Conservation (phyloP, 37 sponge, comb jelly and placozoan genomes). For the Halisarca cf. caerulea region DNA sequence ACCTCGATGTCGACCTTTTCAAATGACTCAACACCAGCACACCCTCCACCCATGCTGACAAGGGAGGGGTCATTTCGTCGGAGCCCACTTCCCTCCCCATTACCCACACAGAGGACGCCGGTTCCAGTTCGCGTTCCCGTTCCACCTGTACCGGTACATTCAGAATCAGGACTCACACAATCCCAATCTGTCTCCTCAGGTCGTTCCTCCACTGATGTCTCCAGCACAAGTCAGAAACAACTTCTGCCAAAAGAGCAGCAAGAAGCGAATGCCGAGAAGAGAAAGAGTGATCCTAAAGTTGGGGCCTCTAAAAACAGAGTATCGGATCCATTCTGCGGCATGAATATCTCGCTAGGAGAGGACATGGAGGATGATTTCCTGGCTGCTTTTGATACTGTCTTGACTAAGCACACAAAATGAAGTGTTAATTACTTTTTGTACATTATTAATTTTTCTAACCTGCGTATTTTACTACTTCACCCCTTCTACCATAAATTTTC, state of each 20-base stretch:
- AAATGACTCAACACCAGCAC: background rate
- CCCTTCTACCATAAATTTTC: no score
- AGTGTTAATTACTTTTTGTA: no score
- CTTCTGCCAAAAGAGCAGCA: background rate
- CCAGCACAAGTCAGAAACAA: background rate
- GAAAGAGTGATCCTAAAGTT: background rate
- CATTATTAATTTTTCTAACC: no score
- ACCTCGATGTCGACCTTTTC: background rate
- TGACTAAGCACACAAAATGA: background rate
- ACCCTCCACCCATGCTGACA: background rate
- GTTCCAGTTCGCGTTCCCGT: conserved; percentile 1
- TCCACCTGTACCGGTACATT: conserved; percentile 1
- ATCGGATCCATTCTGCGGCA: conserved; percentile 2
- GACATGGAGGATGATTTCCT: conserved; percentile 15
- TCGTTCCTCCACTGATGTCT: background rate
- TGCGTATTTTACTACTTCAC: no score
- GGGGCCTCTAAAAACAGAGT: background rate
- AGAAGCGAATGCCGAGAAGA: background rate
- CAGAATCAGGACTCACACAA: background rate
- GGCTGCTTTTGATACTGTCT: conserved; percentile 18
- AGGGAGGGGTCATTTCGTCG: background rate
- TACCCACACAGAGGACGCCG: background rate
- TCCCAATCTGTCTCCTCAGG: background rate
- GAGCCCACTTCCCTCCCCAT: background rate
- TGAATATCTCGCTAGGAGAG: background rate